These are phyloP conservation scores for Limnephilus marmoratus DNA, from an alignment of 2,888 invertebrate genomes.

Conservation along the genomic window DNA sequence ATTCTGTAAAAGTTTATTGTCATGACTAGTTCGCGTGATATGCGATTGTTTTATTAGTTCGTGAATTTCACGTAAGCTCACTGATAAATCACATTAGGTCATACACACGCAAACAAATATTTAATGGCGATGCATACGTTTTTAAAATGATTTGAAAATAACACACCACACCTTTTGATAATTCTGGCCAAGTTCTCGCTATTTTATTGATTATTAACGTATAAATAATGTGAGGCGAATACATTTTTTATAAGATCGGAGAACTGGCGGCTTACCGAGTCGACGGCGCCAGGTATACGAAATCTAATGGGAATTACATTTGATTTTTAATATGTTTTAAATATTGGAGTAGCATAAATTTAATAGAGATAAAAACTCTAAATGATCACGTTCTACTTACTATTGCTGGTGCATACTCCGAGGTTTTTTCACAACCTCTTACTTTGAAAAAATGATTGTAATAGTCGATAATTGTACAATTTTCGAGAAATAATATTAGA, in stretches of 20 bases:
- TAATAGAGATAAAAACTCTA: no score
- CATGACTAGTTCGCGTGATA: constrained; percentile 37
- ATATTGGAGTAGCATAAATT: neutral
- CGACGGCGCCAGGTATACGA: neutral
- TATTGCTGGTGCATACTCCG: no score
- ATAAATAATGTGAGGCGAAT: neutral
- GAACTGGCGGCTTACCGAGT: neutral
- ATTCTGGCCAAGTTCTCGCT: constrained; percentile 12
- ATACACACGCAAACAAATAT: constrained; percentile 50
- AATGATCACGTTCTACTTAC: no score
- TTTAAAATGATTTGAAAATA: constrained; percentile 11
- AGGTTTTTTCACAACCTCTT: no score
- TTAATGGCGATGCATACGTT: constrained; percentile 43
- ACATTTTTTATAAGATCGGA: neutral
- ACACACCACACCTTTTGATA: constrained; percentile 39
- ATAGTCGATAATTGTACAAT: no score
- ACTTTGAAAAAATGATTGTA: no score
- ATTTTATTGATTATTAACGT: constrained; percentile 45
- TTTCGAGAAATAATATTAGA: no score
- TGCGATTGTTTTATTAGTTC: constrained; percentile 27
- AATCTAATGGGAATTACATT: neutral
- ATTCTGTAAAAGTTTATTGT: constrained; percentile 6
- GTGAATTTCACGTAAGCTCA: constrained; percentile 39
- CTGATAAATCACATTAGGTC: constrained; percentile 39
- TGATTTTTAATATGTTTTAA: neutral